Percentiles rank a stretch among this genome's conserved stretches.
These are phyloP conservation scores for Actias luna DNA, from an alignment of 2,888 invertebrate genomes.

Conservation along the genomic window DNA sequence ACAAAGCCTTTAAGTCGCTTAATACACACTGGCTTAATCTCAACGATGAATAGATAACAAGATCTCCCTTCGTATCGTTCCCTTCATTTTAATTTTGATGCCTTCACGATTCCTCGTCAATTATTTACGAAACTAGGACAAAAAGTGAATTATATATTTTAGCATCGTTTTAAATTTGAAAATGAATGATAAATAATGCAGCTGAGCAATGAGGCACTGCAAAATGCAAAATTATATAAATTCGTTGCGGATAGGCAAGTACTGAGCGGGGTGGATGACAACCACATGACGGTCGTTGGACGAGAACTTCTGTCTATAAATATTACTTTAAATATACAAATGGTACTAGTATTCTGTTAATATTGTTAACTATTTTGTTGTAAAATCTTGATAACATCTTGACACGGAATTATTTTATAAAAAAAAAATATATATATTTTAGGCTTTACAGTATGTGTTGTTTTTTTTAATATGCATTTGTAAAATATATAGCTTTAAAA, in stretches of 20 bases:
- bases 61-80: background rate
- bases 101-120: background rate
- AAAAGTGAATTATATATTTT: background rate
- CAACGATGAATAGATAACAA: background rate
- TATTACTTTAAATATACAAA: background rate
- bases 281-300: background rate
- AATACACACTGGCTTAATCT: background rate
- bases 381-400: too few relatives aligned
- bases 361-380: background rate
- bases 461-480: too few relatives aligned
- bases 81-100: background rate
- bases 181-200: background rate
- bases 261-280: background rate
- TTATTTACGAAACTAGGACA: background rate
- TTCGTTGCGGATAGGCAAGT: background rate
- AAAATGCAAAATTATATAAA: background rate
- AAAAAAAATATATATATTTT: too few relatives aligned
- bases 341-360: background rate
- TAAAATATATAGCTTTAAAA: too few relatives aligned
- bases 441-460: too few relatives aligned
- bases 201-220: background rate
- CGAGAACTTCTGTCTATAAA: background rate
- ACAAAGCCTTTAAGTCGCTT: background rate
- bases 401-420: too few relatives aligned
- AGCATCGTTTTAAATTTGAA: background rate